phyloP scores from a whole-genome alignment of 2,797 vertebrate genomes.

The Momotus momota region DNA sequence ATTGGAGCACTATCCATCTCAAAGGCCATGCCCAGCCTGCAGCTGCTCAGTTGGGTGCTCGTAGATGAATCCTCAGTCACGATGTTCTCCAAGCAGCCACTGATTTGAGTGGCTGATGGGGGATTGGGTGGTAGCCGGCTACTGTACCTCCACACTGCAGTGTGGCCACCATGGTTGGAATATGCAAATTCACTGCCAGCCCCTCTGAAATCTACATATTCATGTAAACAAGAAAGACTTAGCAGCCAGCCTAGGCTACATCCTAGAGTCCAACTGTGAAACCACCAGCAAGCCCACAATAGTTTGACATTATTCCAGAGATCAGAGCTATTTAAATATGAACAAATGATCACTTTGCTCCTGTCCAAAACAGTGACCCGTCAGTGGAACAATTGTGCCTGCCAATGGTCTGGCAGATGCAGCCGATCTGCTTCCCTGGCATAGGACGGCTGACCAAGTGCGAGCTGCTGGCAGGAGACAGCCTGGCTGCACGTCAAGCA shows the following conservation, averaged over 20 bases:
- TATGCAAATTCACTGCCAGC: rapidly evolving
- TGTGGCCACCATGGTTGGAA: neutral
- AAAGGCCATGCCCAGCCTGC: neutral
- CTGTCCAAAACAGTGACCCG: neutral
- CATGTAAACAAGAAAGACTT: neutral
- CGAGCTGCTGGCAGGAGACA: neutral
- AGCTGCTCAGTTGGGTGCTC: neutral
- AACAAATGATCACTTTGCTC: neutral
- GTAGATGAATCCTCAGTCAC: neutral
- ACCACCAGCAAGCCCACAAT: neutral
- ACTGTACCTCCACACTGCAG: neutral
- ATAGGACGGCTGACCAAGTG: rapidly evolving
- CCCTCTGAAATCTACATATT: neutral
- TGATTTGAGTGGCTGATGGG: neutral
- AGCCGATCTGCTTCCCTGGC: neutral
- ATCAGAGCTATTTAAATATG: neutral
- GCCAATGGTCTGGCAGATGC: neutral
- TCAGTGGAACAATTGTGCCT: neutral
- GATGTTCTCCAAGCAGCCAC: neutral
- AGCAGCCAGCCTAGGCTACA: neutral
- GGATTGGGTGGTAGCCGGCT: neutral
- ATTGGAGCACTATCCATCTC: neutral
- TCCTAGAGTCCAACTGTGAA: neutral
- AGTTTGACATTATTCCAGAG: neutral
- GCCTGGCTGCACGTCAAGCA: neutral